These are phyloP conservation scores for Thunnus albacares DNA, from an alignment of 2,797 vertebrate species.

Conservation along the genomic window DNA sequence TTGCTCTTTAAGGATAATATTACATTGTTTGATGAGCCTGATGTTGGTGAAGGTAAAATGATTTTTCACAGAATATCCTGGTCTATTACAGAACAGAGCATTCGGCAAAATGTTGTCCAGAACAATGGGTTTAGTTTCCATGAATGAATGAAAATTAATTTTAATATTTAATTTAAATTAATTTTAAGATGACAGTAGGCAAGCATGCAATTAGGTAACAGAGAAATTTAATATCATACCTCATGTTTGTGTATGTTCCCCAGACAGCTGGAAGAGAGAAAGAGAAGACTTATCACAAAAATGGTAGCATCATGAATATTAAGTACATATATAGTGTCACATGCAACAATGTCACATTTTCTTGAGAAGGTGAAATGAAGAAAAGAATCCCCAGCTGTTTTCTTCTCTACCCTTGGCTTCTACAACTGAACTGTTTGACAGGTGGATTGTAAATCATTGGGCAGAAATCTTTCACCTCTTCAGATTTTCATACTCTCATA, in stretches of 20 bases:
- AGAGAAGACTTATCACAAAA: constrained; percentile 24
- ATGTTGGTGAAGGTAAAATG: not conserved
- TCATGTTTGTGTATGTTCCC: constrained; percentile 97
- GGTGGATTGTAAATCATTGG: not conserved
- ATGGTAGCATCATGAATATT: constrained; percentile 1
- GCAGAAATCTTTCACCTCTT: not conserved
- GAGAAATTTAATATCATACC: constrained; percentile 83
- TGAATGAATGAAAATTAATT: no score
- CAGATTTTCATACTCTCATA: not conserved
- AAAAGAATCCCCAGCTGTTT: not conserved
- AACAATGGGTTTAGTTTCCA: not conserved
- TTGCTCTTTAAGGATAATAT: not conserved
- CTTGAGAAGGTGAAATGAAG: not conserved
- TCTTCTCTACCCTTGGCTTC: not conserved
- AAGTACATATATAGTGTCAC: not conserved
- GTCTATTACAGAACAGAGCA: not conserved
- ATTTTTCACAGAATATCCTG: not conserved
- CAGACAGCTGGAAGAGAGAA: constrained; percentile 93
- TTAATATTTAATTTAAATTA: constrained; percentile 5
- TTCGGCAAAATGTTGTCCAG: not conserved
- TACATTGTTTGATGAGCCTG: not conserved
- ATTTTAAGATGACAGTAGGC: not conserved
- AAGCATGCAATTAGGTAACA: not conserved
- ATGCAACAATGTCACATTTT: not conserved
- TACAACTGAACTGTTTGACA: not conserved